These are phyloP conservation scores for Bergia puertoricense DNA, from an alignment of 92 coral and sea anemone species.

Conservation along the genomic window DNA sequence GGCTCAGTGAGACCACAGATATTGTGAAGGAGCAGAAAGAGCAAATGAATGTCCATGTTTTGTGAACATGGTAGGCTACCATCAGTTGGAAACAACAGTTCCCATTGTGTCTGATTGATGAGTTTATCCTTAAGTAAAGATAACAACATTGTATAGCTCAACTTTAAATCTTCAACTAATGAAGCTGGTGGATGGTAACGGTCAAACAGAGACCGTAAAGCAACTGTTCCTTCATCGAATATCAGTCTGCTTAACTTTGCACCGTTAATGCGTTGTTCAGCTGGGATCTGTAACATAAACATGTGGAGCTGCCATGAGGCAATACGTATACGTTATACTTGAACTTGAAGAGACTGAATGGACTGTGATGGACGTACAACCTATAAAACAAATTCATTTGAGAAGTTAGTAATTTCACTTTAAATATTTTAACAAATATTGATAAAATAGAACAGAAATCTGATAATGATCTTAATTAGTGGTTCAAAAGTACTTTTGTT, in stretches of 20 bases:
- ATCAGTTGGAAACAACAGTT: conserved; percentile 34
- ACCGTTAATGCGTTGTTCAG: conserved; percentile 13
- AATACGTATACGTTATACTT: too few relatives aligned
- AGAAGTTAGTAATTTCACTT: too few relatives aligned
- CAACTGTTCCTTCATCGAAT: conserved; percentile 17
- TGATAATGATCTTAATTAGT: too few relatives aligned
- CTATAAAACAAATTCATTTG: too few relatives aligned
- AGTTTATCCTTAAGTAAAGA: neutral
- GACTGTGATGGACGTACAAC: too few relatives aligned
- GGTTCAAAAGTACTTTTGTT: too few relatives aligned
- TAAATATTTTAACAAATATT: too few relatives aligned
- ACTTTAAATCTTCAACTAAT: neutral
- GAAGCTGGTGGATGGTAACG: conserved; percentile 29
- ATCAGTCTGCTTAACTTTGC: conserved; percentile 37
- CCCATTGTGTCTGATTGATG: conserved; percentile 21
- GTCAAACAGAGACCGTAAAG: neutral
- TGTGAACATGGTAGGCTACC: conserved; percentile 25
- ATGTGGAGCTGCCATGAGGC: neutral
- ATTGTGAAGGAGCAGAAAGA: conserved; percentile 31
- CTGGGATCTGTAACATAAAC: neutral
- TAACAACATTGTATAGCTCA: neutral
- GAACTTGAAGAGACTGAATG: too few relatives aligned
- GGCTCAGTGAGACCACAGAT: conserved; percentile 35
- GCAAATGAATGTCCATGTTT: conserved; percentile 19
- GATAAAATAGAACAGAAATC: too few relatives aligned